Evolutionary conservation across 2,113 vertebrate genomes (phyloP).

Genomic region (Phylloscopus trochiloides): DNA sequence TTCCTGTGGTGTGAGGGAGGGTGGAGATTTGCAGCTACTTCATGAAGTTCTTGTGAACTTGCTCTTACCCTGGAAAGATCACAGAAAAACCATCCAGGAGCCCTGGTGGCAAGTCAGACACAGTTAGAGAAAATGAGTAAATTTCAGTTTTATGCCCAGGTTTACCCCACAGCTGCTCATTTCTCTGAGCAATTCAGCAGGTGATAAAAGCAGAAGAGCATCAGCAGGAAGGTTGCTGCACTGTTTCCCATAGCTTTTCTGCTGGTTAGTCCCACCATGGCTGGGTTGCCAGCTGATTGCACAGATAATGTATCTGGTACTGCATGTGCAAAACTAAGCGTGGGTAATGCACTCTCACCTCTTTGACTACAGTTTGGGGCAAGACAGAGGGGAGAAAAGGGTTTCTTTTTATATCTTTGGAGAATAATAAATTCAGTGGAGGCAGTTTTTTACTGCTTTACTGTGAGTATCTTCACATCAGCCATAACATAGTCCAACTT

Average conservation of each 20-base stretch:
- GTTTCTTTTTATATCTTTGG: background rate
- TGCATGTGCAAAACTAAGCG: background rate
- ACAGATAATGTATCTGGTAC: background rate
- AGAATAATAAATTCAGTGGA: background rate
- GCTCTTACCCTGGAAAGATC: background rate
- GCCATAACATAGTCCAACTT: background rate
- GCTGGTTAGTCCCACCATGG: background rate
- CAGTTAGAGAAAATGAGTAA: background rate
- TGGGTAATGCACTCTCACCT: background rate
- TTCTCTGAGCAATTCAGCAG: background rate
- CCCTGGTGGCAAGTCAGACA: fast-evolving
- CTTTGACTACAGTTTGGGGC: background rate
- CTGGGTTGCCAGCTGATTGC: background rate
- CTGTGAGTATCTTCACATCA: background rate
- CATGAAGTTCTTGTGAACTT: background rate
- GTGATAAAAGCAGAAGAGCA: background rate
- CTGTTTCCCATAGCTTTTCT: background rate
- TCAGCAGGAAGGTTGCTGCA: background rate
- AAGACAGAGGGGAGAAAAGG: background rate
- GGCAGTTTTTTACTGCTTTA: background rate
- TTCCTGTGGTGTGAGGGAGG: background rate
- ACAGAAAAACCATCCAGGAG: background rate
- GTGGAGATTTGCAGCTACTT: background rate
- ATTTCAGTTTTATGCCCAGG: background rate
- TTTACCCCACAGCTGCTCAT: background rate